phyloP scores from a whole-genome alignment of 2,797 vertebrate genomes.

The Danio aesculapii region DNA sequence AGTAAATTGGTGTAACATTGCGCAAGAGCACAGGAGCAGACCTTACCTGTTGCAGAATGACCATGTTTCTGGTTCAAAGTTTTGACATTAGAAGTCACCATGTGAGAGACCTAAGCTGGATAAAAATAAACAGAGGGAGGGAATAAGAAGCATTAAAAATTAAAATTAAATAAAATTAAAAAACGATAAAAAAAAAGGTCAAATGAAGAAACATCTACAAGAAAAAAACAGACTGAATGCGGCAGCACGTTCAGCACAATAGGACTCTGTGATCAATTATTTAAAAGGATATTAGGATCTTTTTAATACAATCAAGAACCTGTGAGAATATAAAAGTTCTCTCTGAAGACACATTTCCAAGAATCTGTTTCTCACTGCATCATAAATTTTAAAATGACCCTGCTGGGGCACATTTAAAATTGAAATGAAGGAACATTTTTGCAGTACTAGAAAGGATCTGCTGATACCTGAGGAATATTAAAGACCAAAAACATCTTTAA shows the following conservation, averaged over 20 bases:
- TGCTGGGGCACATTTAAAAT: constrained; percentile 1
- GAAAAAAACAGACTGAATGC: not conserved
- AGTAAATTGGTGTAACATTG: not conserved
- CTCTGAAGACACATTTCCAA: not conserved
- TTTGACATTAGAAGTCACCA: constrained; percentile 58
- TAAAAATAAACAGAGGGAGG: not conserved
- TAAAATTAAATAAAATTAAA: not conserved
- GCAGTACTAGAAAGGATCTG: not conserved
- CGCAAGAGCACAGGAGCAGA: not conserved
- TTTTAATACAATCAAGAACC: constrained; percentile 12
- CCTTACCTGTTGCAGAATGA: constrained; percentile 65
- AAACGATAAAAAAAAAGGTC: not conserved
- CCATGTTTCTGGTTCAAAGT: constrained; percentile 61
- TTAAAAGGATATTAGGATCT: not conserved
- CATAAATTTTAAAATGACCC: constrained; percentile 14
- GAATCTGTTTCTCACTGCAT: constrained; percentile 7
- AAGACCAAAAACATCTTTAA: not conserved
- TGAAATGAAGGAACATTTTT: constrained; percentile 5
- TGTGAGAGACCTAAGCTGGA: constrained; percentile 46
- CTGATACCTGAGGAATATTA: constrained; percentile 24
- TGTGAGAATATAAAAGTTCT: not conserved
- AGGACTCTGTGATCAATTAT: constrained; percentile 5
- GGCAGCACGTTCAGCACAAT: not conserved
- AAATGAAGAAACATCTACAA: not conserved
- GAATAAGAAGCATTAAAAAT: not conserved